Percentiles rank a stretch among this genome's conserved stretches.
Evolutionary conservation across 2,888 invertebrate genomes (phyloP).

Genomic region (Zonitis immaculata): DNA sequence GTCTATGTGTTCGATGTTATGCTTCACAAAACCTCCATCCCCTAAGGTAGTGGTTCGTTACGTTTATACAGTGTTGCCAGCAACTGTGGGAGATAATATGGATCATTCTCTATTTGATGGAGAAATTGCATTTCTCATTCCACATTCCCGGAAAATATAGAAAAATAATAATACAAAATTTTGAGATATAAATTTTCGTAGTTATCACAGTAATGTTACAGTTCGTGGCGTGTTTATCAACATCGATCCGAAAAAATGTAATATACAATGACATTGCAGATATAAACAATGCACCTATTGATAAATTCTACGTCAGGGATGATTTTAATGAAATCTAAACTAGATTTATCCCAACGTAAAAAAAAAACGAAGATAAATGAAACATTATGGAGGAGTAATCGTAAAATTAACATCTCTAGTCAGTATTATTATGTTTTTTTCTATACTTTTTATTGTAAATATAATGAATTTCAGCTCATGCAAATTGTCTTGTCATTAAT

Average conservation of each 20-base stretch:
- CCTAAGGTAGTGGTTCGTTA: constrained; percentile 1
- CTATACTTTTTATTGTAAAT: no score
- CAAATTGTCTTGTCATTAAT: neutral
- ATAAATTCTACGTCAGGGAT: neutral
- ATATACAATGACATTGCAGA: neutral
- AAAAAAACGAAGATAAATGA: neutral
- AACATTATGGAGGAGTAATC: no score
- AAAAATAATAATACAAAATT: no score
- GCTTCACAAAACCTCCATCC: neutral
- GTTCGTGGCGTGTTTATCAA: neutral
- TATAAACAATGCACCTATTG: neutral
- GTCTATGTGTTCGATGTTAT: constrained; percentile 11
- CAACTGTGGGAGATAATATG: neutral
- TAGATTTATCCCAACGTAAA: neutral
- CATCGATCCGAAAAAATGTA: neutral
- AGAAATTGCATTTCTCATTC: neutral
- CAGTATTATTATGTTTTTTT: no score
- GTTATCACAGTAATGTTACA: neutral
- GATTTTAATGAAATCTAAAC: neutral
- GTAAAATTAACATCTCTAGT: no score
- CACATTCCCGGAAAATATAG: no score
- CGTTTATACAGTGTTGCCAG: neutral
- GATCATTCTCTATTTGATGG: neutral
- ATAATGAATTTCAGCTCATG: neutral
- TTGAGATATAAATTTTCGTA: no score